These are phyloP conservation scores for Xiphophorus couchianus DNA, from an alignment of 2,113 vertebrate species.

Conservation along the genomic window DNA sequence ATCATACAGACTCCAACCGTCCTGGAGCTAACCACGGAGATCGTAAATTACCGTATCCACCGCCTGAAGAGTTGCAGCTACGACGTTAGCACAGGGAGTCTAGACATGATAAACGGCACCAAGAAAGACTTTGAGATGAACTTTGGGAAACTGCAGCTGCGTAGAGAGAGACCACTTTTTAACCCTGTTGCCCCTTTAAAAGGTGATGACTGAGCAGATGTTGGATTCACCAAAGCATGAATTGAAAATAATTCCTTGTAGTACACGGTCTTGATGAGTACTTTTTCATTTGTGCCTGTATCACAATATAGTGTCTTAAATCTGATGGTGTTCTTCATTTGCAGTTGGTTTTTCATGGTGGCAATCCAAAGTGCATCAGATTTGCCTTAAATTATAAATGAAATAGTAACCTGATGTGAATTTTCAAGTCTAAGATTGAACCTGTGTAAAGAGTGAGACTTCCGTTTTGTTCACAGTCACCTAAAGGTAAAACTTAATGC, in stretches of 20 bases:
- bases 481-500: not conserved
- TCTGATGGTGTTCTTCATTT: not conserved
- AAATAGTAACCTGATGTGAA: not conserved
- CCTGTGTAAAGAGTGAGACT: not conserved
- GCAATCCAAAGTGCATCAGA: constrained; percentile 5
- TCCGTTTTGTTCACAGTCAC: not conserved
- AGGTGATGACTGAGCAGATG: constrained; percentile 70
- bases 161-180: constrained; percentile 87
- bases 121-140: constrained; percentile 92
- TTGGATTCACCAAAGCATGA: not conserved
- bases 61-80: constrained; percentile 83
- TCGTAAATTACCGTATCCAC: constrained; percentile 86
- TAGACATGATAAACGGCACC: constrained; percentile 86
- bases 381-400: not conserved
- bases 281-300: not conserved
- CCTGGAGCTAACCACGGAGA: constrained; percentile 89
- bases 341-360: not conserved
- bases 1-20: constrained; percentile 85
- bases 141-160: constrained; percentile 84
- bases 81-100: constrained; percentile 78
- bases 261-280: not conserved
- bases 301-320: constrained; percentile 13
- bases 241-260: not conserved
- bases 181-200: constrained; percentile 90
- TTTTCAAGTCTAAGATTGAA: not conserved